Base-by-base conservation (phyloP, 2,797 vertebrate genomes). In the Schizothorax lantsangensis region DNA sequence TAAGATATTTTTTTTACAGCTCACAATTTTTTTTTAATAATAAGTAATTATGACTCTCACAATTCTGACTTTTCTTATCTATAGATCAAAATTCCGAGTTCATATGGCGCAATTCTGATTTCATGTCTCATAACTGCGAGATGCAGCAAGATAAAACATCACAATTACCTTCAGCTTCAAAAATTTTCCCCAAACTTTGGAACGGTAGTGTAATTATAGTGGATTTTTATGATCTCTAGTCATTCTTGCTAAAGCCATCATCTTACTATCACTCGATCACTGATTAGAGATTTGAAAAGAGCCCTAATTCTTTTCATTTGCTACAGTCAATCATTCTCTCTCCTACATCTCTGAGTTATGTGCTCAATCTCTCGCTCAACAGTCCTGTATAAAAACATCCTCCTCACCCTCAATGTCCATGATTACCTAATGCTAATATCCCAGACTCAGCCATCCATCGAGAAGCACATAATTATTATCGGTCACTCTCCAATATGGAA, bases 331-430 rank as follows among this genome's bases (percentile, higher is more conserved):
- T 23, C 15, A 62, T 30, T 43, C 69, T 74, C 69, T 74, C 36
- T 62, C n/a, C 69, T 45, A 57, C 52, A 45, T 47, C 15, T 26
- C 5, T 4, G 1, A 49, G 12, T 52, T 71, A 69, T 71, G 64
- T 17, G 45, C 45, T 38, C 45, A 71, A 38, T 79, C 10, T 78
- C 62, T 84, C 7, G 1, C 36, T 73, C 36, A 72, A 15, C 5
- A 40, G n/a, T 59, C 69, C 33, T 54, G 33, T 43, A 54, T 84
- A 79, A 57, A 64, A 84, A 77, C 83, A 69, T 54, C 84, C 74
- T 69, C 75, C 62, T 57, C 36, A 10, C 6, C 62, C 9, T 23
- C 19, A 77, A 64, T 14, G 33, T 64, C 83, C 69, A 49, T 66
- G 30, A 66, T 77, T 68, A 84, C 73, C 33, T 66, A 47, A 66